Base-by-base conservation (phyloP, 2,888 invertebrate genomes). In the Diabrotica balteata region DNA sequence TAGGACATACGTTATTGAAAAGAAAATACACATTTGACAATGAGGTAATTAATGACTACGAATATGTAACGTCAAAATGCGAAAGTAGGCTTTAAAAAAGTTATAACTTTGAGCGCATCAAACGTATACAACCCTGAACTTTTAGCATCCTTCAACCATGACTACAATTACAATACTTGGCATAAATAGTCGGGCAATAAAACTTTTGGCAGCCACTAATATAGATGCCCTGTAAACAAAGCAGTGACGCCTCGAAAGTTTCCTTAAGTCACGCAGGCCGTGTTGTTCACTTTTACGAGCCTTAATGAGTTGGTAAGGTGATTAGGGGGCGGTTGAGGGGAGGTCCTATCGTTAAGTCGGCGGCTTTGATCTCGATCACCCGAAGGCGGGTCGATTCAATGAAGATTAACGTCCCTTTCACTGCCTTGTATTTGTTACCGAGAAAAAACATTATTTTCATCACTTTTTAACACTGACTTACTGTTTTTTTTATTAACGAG, bases 261-360 rank as follows among this genome's bases (percentile, higher is more conserved):
- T 63, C 55, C 55, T 63, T 17, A 49, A 59, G 68, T 63, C 63
- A 63, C 63, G 55, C 63, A 63, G 55, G 46, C 55, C 63, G 55
- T 62, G 69, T 67, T 69, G 71, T 73, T 73, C 72, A 70, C 70
- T 71, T 73, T 73, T 72, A 73, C 73, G 69, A 68, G 57, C 61
- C 61, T 61, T 75, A 75, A 75, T 70, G 75, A 75, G 69, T 61
- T 63, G 67, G 62, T 66, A 70, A 69, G 71, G 73, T 66, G 68
- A 71, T 72, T 71, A 71, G 72, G 72, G 70, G 73, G 73, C 72
- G 73, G 73, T 59, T 71, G 58, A 67, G 69, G 73, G 67, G 70
- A 67, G 70, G 68, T 63, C 52, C 65, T 61, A 59, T 57, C 62
- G 60, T 63, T 57, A 57, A 9, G 57, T 63, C 73, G 70, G 70